Evolutionary conservation across 2,797 vertebrate species (phyloP).

Genomic region (Mareca strepera): DNA sequence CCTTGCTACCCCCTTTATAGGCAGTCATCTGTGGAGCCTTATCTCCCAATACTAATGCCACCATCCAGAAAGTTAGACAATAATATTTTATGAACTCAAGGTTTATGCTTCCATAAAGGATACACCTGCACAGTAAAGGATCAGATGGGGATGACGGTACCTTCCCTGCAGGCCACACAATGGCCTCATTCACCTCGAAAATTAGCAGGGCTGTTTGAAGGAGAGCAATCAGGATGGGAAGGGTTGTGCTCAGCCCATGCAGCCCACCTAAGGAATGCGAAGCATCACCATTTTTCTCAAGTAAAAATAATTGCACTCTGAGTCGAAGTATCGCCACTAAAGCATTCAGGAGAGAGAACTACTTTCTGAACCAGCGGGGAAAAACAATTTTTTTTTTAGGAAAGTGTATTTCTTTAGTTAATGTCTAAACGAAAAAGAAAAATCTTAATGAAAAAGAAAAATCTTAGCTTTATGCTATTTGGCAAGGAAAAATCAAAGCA

Average conservation of each 20-base stretch:
- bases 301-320: not conserved
- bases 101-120: not conserved
- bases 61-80: accelerated
- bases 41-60: not conserved
- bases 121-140: not conserved
- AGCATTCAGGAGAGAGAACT: not conserved
- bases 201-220: not conserved
- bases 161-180: not conserved
- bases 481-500: not conserved
- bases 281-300: not conserved
- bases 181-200: not conserved
- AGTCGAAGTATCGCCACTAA: not conserved
- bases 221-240: not conserved
- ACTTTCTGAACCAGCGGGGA: not conserved
- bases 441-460: not conserved
- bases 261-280: not conserved
- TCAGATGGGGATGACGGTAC: not conserved
- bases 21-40: not conserved
- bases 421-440: not conserved
- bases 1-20: accelerated
- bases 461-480: not conserved
- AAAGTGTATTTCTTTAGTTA: not conserved
- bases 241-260: not conserved
- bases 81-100: not conserved
- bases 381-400: not conserved